A percentile compares a stretch with the other conserved stretches of the same genome.
phyloP scores from a whole-genome alignment of 2,888 invertebrate species.

The Scaeva pyrastri region DNA sequence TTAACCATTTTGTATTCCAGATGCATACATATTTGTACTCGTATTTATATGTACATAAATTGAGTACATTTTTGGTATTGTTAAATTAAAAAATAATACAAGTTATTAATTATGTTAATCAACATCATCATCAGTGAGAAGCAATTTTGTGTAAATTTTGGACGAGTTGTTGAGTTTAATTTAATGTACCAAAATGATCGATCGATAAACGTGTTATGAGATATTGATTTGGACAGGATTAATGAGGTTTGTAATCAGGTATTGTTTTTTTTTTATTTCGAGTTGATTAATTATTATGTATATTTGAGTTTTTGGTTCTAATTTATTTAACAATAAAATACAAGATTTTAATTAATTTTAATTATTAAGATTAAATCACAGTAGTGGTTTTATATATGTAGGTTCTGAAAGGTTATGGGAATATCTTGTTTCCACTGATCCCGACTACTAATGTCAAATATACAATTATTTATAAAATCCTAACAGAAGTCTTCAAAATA shows the following conservation, averaged over 20 bases:
- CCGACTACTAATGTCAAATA: too few species aligned
- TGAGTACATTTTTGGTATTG: slow-evolving; percentile 45
- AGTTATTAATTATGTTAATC: slow-evolving; percentile 43
- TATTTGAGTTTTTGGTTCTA: too few species aligned
- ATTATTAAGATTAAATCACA: background rate
- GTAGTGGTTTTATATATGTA: background rate
- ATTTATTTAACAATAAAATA: too few species aligned
- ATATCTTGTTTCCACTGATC: too few species aligned
- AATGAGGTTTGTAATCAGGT: background rate
- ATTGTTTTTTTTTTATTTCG: too few species aligned
- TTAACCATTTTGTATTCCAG: slow-evolving; percentile 53
- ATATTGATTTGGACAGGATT: slow-evolving; percentile 1
- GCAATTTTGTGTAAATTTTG: slow-evolving; percentile 16
- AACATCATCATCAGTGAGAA: background rate
- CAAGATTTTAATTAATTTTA: too few species aligned
- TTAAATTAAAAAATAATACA: slow-evolving; percentile 33
- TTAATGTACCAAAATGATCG: background rate
- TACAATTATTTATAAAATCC: too few species aligned
- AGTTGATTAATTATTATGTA: too few species aligned
- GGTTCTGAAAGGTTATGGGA: too few species aligned
- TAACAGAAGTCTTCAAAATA: too few species aligned
- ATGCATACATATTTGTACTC: slow-evolving; percentile 8
- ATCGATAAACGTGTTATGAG: slow-evolving; percentile 12
- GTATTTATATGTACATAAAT: slow-evolving; percentile 1
- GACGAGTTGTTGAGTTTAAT: background rate